Evolutionary conservation across 2,888 invertebrate species (phyloP), one percentile per base, ranked within the genome.

Genomic region (Rhingia rostrata): DNA sequence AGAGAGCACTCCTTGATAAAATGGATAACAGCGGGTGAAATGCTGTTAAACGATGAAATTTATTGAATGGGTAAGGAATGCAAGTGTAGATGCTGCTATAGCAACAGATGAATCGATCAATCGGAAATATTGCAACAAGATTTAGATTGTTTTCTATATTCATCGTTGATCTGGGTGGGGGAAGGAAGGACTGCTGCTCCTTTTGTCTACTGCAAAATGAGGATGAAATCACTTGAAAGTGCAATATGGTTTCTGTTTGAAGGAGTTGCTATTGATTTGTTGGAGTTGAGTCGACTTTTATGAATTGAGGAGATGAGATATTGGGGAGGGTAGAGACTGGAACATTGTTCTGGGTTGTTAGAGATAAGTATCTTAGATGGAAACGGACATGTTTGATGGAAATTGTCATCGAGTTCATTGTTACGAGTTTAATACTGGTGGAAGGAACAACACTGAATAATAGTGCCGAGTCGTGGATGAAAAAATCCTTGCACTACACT

Each of bases 21-120:
- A 14, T 9, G 14, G 47, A 47, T 49, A 30, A 49, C 2, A 22
- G 4, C 5, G 6, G 30, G 37, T 14, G 22, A 22, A 7, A n/a
- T 6, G 53, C 12, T 14, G 22, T 22, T 22, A 9, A 58, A 39
- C 51, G 53, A 35, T 61, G 61, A 54, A 61, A 37, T 63, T 61
- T 35, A 72, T 72, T 41, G 49, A 51, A 33, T 53, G 51, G 60
- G 49, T 60, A 51, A 60, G 14, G 51, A 47, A 61, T 49, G 47
- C 54, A 35, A 32, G 14, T 4, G 22, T n/a, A 9, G 7, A 9
- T 39, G 4, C 12, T 14, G 12, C 10, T 30, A 45, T 10, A 22
- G 22, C 39, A 45, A 22, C 33, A 33, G 61, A 45, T 61, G 45
- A 61, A 35, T 47, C 61, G 41, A 43, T 61, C 61, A 47, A 61